These are phyloP conservation scores for Chelmon rostratus DNA, from an alignment of 2,797 vertebrate species.

Conservation along the genomic window DNA sequence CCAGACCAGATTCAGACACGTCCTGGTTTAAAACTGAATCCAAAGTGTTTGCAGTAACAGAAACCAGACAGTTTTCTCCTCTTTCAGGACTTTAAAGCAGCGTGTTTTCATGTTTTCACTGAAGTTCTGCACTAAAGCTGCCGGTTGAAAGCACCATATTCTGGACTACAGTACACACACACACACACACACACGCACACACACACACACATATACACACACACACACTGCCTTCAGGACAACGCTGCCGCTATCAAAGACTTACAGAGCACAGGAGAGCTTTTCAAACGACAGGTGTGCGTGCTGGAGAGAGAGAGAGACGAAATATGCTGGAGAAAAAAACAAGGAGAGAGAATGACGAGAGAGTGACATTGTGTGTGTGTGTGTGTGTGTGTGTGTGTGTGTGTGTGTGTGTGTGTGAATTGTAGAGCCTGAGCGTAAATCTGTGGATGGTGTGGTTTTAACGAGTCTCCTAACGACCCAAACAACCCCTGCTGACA, in stretches of 20 bases:
- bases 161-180: neutral
- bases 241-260: constrained; percentile 22
- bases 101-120: neutral
- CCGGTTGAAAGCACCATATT: neutral
- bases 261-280: constrained; percentile 13
- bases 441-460: constrained; percentile 68
- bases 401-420: constrained; percentile 39
- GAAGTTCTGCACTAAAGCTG: constrained; percentile 9
- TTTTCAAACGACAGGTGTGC: constrained; percentile 5
- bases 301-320: neutral
- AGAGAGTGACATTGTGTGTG: neutral
- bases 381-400: constrained; percentile 27
- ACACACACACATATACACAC: constrained; percentile 12
- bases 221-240: constrained; percentile 13
- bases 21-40: neutral
- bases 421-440: constrained; percentile 31
- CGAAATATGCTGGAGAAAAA: neutral
- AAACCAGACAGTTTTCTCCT: neutral
- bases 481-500: constrained; percentile 77
- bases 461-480: constrained; percentile 77
- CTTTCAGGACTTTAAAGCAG: neutral
- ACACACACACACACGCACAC: constrained; percentile 3
- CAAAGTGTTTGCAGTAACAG: neutral
- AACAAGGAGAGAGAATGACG: neutral
- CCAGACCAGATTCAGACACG: neutral